Conservation (phyloP, 2,888 invertebrate species). For the Tipula helvola region DNA sequence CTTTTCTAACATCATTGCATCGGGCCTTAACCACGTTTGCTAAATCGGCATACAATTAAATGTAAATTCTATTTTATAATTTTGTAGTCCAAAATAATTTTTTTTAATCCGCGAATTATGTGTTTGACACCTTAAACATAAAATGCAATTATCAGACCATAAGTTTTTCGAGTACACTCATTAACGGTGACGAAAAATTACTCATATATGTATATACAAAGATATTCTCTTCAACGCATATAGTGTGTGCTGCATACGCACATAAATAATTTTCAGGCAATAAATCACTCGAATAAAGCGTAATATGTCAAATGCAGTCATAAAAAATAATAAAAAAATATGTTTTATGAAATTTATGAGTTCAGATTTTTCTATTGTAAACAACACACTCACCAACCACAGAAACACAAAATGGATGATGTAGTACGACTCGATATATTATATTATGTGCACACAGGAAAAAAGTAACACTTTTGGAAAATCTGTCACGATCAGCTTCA, state of each 20-base stretch:
- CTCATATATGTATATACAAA: not conserved
- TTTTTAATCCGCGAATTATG: too few relatives aligned
- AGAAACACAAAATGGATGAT: not conserved
- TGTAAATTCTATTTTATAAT: too few relatives aligned
- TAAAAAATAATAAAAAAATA: not conserved
- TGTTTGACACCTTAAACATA: too few relatives aligned
- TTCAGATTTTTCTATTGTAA: not conserved
- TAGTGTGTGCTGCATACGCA: not conserved
- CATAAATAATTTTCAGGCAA: not conserved
- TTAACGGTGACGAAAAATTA: not conserved
- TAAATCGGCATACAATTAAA: too few relatives aligned
- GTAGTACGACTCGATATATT: not conserved
- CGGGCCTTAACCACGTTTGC: too few relatives aligned
- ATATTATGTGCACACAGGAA: not conserved
- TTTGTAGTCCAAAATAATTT: too few relatives aligned
- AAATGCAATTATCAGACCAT: too few relatives aligned
- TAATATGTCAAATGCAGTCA: slow-evolving; percentile 4
- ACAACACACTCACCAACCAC: not conserved
- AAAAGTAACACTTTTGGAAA: not conserved
- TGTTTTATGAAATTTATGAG: not conserved
- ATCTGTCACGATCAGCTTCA: not conserved
- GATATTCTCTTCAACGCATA: not conserved
- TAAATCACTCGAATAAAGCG: not conserved
- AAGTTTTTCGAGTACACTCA: not conserved
- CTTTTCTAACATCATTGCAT: too few relatives aligned